phyloP scores from a whole-genome alignment of 2,113 vertebrate genomes.

The Propithecus coquereli region DNA sequence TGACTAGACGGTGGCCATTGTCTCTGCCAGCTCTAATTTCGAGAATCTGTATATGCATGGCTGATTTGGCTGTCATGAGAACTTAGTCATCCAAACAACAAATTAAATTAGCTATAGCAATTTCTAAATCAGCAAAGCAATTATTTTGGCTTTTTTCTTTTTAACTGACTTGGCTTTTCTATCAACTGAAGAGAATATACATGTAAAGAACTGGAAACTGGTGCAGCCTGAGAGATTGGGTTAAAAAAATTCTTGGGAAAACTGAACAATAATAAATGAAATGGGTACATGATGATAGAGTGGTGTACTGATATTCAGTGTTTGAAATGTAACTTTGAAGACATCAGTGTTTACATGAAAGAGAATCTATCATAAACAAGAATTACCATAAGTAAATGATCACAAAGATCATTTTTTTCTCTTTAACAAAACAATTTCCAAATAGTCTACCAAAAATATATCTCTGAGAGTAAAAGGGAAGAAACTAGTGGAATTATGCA shows the following conservation, averaged over 20 bases:
- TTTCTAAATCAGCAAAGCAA: conserved; percentile 28
- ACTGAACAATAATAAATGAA: neutral
- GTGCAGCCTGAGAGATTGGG: neutral
- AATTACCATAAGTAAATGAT: neutral
- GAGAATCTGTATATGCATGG: neutral
- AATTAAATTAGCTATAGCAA: conserved; percentile 43
- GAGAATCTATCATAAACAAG: neutral
- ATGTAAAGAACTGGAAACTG: neutral
- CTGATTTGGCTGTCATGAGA: conserved; percentile 41
- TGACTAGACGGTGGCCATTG: neutral
- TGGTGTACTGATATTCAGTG: neutral
- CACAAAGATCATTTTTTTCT: neutral
- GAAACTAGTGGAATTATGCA: neutral
- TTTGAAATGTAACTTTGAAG: neutral
- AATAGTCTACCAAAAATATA: neutral
- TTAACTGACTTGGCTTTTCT: neutral
- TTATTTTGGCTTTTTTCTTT: neutral
- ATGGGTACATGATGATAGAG: neutral
- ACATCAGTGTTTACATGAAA: neutral
- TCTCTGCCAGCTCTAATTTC: conserved; percentile 5
- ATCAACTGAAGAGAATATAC: neutral
- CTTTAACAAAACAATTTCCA: neutral
- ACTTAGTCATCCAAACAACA: conserved; percentile 7
- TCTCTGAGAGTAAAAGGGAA: neutral
- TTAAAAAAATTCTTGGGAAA: neutral